Percentiles rank a stretch among this genome's conserved stretches.
phyloP scores from a whole-genome alignment of 2,113 vertebrate genomes.

The Ctenomys sociabilis region DNA sequence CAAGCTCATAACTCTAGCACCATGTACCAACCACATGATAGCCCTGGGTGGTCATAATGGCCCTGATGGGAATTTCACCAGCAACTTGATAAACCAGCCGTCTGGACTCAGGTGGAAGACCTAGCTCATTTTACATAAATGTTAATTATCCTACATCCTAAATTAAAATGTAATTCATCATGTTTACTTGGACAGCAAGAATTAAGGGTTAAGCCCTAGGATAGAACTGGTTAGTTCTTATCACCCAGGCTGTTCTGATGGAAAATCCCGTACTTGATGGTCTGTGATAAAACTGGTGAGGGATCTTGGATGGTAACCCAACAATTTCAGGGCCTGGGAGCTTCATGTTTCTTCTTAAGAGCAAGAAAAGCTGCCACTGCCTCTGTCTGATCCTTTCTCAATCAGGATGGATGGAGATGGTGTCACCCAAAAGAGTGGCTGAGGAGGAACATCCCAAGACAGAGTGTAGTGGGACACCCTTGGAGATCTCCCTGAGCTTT shows the following conservation, averaged over 20 bases:
- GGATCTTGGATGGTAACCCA: not conserved
- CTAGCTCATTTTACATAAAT: not conserved
- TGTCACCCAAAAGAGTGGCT: no score
- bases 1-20: not conserved
- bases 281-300: not conserved
- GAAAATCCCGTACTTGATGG: not conserved
- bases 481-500: not conserved
- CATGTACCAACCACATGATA: not conserved
- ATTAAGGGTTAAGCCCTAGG: not conserved
- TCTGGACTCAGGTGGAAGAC: not conserved
- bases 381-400: not conserved
- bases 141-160: not conserved
- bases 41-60: not conserved
- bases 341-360: not conserved
- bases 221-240: not conserved
- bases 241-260: not conserved
- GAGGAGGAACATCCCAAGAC: not conserved
- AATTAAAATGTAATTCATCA: not conserved
- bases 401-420: not conserved
- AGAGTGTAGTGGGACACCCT: not conserved
- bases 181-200: not conserved
- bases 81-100: not conserved
- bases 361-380: not conserved
- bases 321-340: not conserved
- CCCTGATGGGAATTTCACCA: not conserved